Percentiles rank a stretch among this genome's conserved stretches.
phyloP scores from a whole-genome alignment of 1,140 invertebrate genomes.

The Drosophila repletoides region DNA sequence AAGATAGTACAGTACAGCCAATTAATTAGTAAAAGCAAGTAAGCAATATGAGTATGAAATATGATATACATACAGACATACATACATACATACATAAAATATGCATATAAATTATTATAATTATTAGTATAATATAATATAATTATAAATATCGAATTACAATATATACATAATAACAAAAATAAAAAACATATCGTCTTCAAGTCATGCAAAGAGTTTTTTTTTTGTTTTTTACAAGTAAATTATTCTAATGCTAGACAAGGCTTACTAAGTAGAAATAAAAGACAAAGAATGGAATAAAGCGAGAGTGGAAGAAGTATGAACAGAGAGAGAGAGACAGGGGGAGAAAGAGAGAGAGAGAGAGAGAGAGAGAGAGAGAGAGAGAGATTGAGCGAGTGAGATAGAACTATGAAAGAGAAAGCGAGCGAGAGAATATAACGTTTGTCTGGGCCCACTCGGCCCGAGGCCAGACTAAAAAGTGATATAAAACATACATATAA shows the following conservation, averaged over 20 bases:
- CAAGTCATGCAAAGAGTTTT: conserved; percentile 63
- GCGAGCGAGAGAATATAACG: conserved; percentile 3
- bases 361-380: background rate
- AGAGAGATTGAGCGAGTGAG: conserved; percentile 18
- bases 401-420: conserved; percentile 5
- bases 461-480: conserved; percentile 63
- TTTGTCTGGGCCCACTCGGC: conserved; percentile 43
- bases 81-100: conserved; percentile 36
- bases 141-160: conserved; percentile 52
- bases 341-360: background rate
- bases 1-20: conserved; percentile 31
- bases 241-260: conserved; percentile 55
- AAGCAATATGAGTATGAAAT: conserved; percentile 10
- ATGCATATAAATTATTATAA: conserved; percentile 48
- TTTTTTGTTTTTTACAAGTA: conserved; percentile 64
- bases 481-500: conserved; percentile 58
- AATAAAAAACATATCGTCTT: conserved; percentile 78
- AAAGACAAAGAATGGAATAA: conserved; percentile 19
- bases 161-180: conserved; percentile 44
- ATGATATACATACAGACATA: conserved; percentile 25
- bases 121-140: conserved; percentile 50
- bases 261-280: conserved; percentile 61
- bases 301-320: no score
- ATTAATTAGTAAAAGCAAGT: conserved; percentile 36
- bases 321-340: background rate